Conservation (phyloP, 2,888 invertebrate species). For the Mantis religiosa region DNA sequence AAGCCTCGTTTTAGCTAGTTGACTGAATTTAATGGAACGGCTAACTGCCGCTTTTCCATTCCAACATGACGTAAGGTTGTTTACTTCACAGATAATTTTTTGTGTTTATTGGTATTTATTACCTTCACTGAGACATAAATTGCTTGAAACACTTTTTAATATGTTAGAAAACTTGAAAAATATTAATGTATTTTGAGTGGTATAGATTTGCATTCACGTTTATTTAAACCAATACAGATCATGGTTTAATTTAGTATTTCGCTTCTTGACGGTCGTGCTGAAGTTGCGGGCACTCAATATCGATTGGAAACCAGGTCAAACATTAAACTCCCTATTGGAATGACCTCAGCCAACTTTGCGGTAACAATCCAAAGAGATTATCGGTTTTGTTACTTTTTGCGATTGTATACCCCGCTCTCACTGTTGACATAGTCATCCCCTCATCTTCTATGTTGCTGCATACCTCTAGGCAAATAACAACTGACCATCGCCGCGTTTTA, state of each 20-base stretch:
- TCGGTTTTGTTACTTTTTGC: not conserved
- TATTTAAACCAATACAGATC: too few species aligned
- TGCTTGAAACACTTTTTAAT: too few species aligned
- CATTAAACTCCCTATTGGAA: not conserved
- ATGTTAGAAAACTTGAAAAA: too few species aligned
- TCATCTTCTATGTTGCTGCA: not conserved
- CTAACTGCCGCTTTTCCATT: too few species aligned
- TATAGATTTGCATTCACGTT: too few species aligned
- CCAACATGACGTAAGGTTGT: too few species aligned
- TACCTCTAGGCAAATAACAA: not conserved
- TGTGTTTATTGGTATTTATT: too few species aligned
- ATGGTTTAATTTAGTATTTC: not conserved
- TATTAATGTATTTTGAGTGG: too few species aligned
- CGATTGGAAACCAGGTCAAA: not conserved
- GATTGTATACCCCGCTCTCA: not conserved
- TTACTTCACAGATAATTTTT: too few species aligned
- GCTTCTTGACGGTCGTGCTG: not conserved
- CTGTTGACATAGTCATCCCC: not conserved
- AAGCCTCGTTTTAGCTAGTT: too few species aligned
- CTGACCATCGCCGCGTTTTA: not conserved
- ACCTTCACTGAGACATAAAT: too few species aligned
- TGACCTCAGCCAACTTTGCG: not conserved
- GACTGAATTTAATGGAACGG: too few species aligned
- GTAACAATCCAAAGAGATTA: not conserved
- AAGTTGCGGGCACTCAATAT: not conserved